Evolutionary conservation across 2,888 invertebrate genomes (phyloP).

Genomic region (Tenodera sinensis): DNA sequence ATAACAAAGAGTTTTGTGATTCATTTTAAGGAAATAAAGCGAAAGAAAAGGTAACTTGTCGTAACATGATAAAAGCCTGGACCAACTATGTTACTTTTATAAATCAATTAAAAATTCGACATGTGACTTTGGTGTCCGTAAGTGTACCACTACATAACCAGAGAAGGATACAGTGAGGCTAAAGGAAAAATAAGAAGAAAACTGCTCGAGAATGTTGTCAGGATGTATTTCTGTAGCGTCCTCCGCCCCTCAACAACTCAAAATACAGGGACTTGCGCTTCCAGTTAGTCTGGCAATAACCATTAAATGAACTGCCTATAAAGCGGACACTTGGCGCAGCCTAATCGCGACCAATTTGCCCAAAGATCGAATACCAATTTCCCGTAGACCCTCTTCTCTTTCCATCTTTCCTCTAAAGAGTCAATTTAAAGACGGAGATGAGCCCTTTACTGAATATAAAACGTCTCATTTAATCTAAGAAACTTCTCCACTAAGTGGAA

Average conservation of each 20-base stretch:
- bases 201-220: not conserved
- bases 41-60: no score
- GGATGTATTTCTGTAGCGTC: not conserved
- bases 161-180: no score
- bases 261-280: not conserved
- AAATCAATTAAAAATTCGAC: no score
- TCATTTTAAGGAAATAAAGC: no score
- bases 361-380: conserved; percentile 1
- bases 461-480: not conserved
- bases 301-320: not conserved
- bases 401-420: not conserved
- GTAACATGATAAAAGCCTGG: no score
- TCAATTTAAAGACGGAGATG: not conserved
- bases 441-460: not conserved
- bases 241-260: not conserved
- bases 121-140: no score
- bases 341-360: not conserved
- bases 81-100: no score
- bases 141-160: no score
- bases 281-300: not conserved
- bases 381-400: not conserved
- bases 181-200: not conserved
- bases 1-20: no score
- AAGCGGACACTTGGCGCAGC: not conserved
- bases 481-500: not conserved